phyloP scores from a whole-genome alignment of 2,888 invertebrate species.

The Cryptophagus acutangulus region DNA sequence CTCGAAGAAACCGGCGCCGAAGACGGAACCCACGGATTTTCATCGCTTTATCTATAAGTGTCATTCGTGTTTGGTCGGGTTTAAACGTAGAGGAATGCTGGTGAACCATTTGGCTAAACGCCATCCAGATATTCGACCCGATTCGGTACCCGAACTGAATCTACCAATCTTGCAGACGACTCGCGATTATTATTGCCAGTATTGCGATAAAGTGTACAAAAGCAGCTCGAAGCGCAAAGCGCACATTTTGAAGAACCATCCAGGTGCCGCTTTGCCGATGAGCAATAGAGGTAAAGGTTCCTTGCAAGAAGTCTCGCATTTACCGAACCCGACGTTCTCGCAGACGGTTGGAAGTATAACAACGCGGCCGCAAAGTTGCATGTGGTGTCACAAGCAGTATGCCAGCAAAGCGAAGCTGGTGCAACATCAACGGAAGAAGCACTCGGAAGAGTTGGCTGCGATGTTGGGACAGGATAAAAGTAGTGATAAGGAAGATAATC shows the following conservation, averaged over 20 bases:
- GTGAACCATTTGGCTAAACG: slow-evolving; percentile 81
- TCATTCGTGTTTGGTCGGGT: slow-evolving; percentile 67
- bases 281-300: slow-evolving; percentile 43
- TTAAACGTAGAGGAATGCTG: slow-evolving; percentile 78
- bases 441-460: slow-evolving; percentile 48
- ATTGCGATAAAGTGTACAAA: slow-evolving; percentile 78
- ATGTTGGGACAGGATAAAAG: slow-evolving; percentile 8
- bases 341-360: slow-evolving; percentile 70
- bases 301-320: slow-evolving; percentile 41
- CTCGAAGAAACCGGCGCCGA: slow-evolving; percentile 54
- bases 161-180: slow-evolving; percentile 73
- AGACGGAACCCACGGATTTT: slow-evolving; percentile 59
- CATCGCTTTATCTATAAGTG: slow-evolving; percentile 73
- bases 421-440: slow-evolving; percentile 64
- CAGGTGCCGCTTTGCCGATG: slow-evolving; percentile 64
- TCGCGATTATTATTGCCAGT: slow-evolving; percentile 76
- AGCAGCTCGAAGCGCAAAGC: slow-evolving; percentile 79
- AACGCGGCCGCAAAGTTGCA: slow-evolving; percentile 65
- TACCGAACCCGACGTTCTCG: slow-evolving; percentile 60
- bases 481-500: slow-evolving; percentile 5
- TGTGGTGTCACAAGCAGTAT: slow-evolving; percentile 84
- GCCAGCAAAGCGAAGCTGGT: slow-evolving; percentile 70
- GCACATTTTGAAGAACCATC: slow-evolving; percentile 79
- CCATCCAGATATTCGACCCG: slow-evolving; percentile 61
- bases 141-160: slow-evolving; percentile 67